Percentiles rank a stretch among this genome's conserved stretches.
phyloP scores from a whole-genome alignment of 2,888 invertebrate genomes.

The Ophion costatus region DNA sequence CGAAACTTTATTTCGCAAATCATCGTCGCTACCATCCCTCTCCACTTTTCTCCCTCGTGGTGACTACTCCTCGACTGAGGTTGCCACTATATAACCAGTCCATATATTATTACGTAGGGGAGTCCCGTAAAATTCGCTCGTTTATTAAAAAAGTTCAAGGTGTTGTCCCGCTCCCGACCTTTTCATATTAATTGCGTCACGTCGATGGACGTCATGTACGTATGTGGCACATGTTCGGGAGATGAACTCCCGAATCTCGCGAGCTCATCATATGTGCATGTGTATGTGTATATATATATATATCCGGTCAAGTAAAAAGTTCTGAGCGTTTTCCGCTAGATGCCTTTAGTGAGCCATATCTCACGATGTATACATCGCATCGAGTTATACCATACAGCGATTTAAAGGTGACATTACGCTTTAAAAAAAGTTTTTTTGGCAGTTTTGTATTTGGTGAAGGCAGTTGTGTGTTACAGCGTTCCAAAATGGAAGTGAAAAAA shows the following conservation, averaged over 20 bases:
- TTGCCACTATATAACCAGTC: not conserved
- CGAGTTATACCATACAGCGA: too few relatives aligned
- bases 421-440: too few relatives aligned
- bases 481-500: too few relatives aligned
- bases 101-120: not conserved
- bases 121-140: slow-evolving; percentile 63
- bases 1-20: slow-evolving; percentile 15
- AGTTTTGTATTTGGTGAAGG: too few relatives aligned
- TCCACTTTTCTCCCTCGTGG: not conserved
- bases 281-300: too few relatives aligned
- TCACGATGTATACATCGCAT: too few relatives aligned
- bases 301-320: too few relatives aligned
- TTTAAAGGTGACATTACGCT: too few relatives aligned
- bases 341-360: too few relatives aligned
- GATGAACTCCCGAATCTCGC: not conserved
- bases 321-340: too few relatives aligned
- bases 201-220: slow-evolving; percentile 65
- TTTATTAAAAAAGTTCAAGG: slow-evolving; percentile 81
- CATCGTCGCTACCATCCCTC: not conserved
- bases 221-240: slow-evolving; percentile 29
- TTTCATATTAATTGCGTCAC: slow-evolving; percentile 77
- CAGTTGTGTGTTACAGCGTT: too few relatives aligned
- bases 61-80: not conserved
- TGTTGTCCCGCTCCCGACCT: slow-evolving; percentile 75
- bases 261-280: not conserved